A percentile compares a stretch with the other conserved stretches of the same genome.
phyloP scores from a whole-genome alignment of 2,113 vertebrate genomes.

The Mesitornis unicolor region DNA sequence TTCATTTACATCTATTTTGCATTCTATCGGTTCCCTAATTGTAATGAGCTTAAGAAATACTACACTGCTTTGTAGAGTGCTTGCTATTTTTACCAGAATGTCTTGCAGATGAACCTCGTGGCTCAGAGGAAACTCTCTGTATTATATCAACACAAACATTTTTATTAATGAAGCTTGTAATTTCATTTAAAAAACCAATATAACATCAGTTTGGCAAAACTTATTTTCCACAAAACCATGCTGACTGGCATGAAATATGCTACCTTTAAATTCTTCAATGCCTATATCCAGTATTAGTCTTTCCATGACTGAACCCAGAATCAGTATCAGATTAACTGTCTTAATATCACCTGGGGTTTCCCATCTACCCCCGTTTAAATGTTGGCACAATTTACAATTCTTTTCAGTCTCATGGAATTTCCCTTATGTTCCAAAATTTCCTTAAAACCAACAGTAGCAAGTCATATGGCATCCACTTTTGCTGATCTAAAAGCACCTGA shows the following conservation, averaged over 20 bases:
- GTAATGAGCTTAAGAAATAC: neutral
- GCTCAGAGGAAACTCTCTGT: neutral
- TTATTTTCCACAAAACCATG: neutral
- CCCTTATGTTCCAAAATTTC: neutral
- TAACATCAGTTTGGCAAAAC: neutral
- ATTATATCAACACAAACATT: neutral
- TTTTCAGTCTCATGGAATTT: neutral
- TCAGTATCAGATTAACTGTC: neutral
- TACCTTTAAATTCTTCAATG: neutral
- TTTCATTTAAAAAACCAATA: neutral
- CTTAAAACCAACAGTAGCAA: neutral
- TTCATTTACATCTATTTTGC: neutral
- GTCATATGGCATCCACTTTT: neutral
- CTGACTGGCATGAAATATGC: neutral
- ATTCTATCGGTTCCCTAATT: neutral
- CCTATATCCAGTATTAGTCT: neutral
- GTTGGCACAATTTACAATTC: neutral
- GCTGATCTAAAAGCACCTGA: neutral
- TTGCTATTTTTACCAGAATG: neutral
- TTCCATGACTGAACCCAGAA: neutral
- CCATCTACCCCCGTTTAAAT: neutral
- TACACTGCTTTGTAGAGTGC: neutral
- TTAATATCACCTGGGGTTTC: neutral
- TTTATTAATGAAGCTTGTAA: conserved; percentile 9
- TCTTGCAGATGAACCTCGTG: neutral